phyloP scores from a whole-genome alignment of 2,888 invertebrate genomes.

The Polydesmus complanatus region DNA sequence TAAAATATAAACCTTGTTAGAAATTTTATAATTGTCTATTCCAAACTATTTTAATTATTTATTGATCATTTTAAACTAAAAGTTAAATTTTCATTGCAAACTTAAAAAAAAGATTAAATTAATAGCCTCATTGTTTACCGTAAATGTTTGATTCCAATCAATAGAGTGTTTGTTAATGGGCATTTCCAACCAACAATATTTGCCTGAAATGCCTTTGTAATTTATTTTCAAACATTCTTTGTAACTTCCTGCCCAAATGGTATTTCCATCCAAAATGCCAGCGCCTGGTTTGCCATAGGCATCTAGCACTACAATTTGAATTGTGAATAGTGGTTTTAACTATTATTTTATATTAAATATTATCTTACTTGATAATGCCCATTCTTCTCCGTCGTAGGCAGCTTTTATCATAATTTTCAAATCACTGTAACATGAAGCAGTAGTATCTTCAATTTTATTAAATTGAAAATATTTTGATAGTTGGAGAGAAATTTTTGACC shows the following conservation, averaged over 20 bases:
- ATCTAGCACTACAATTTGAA: background rate
- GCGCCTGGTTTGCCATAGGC: background rate
- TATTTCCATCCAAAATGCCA: background rate
- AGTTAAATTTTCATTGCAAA: background rate
- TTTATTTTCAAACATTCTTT: background rate
- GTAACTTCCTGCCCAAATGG: background rate
- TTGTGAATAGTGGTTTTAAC: background rate
- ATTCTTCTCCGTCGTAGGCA: background rate
- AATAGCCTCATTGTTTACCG: background rate
- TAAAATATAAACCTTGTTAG: no score
- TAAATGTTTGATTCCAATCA: background rate
- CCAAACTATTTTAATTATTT: background rate
- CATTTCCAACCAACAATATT: background rate
- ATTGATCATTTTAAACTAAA: background rate
- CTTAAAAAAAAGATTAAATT: no score
- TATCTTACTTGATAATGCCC: background rate
- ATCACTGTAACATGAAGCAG: background rate
- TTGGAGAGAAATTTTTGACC: no score
- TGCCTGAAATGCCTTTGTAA: background rate
- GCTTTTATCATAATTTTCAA: background rate
- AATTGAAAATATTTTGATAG: no score
- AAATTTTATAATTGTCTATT: no score
- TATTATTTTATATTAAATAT: background rate
- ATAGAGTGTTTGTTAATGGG: background rate
- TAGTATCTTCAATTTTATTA: no score